phyloP scores from a whole-genome alignment of 2,888 invertebrate species.

The Ernsta delagoae region DNA sequence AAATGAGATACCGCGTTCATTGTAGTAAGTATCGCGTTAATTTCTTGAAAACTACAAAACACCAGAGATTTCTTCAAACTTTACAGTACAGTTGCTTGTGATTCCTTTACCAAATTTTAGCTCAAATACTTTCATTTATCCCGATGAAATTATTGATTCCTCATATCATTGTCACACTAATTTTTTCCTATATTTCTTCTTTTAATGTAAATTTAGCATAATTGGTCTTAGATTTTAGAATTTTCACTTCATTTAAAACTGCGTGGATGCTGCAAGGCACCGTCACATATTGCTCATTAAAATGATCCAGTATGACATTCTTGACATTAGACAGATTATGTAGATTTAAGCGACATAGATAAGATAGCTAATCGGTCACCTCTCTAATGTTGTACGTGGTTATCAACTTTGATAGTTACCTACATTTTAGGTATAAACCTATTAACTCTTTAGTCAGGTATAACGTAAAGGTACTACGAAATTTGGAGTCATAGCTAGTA shows the following conservation, averaged over 20 bases:
- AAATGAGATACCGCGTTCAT: conserved; percentile 28
- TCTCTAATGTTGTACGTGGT: neutral
- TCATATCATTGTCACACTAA: neutral
- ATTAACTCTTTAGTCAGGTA: too few species aligned
- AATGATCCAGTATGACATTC: neutral
- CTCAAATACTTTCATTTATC: neutral
- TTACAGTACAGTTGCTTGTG: neutral
- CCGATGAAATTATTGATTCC: neutral
- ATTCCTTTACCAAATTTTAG: too few species aligned
- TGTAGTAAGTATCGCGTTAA: neutral
- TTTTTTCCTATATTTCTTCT: neutral
- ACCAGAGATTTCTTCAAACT: neutral
- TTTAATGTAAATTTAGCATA: too few species aligned
- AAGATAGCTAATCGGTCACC: conserved; percentile 27
- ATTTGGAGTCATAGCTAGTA: too few species aligned
- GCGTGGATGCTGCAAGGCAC: neutral
- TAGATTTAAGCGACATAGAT: conserved; percentile 24
- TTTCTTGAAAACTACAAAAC: neutral
- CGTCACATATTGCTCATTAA: neutral
- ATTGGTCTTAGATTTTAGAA: neutral
- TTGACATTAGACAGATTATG: conserved; percentile 26
- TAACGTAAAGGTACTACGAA: too few species aligned
- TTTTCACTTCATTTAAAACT: neutral
- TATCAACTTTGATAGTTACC: too few species aligned
- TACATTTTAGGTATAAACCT: too few species aligned